phyloP scores from a whole-genome alignment of 2,797 vertebrate genomes.

The Falco berigora region DNA sequence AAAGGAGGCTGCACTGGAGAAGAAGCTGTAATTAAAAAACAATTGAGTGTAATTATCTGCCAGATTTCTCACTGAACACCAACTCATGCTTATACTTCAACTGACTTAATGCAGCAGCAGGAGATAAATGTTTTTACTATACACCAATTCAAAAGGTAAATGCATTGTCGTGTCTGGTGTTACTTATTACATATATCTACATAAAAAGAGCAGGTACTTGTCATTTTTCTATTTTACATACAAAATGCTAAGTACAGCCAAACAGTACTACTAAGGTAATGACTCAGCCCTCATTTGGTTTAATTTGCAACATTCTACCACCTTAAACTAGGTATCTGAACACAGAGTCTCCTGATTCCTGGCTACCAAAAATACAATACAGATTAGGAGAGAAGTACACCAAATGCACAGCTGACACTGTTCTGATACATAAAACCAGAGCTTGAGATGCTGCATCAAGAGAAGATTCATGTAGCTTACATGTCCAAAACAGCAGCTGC shows the following conservation, averaged over 20 bases:
- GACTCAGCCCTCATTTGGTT: background rate
- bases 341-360: background rate
- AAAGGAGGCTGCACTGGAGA: slow-evolving; percentile 79
- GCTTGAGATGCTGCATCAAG: background rate
- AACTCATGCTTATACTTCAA: background rate
- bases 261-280: background rate
- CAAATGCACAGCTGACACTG: background rate
- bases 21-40: slow-evolving; percentile 70
- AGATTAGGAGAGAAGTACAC: background rate
- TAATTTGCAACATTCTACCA: background rate
- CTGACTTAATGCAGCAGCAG: background rate
- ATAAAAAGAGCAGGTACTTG: background rate
- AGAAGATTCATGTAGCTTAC: background rate
- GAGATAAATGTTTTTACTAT: background rate
- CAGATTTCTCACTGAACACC: background rate
- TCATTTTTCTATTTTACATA: background rate
- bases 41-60: background rate
- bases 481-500: background rate
- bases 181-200: background rate
- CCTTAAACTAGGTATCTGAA: background rate
- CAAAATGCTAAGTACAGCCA: background rate
- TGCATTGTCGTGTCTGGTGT: no score
- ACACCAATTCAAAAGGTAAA: background rate
- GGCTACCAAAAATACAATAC: background rate
- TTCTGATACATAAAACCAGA: background rate